phyloP scores from a whole-genome alignment of 1,140 invertebrate genomes.

The Bactericera cockerelli region DNA sequence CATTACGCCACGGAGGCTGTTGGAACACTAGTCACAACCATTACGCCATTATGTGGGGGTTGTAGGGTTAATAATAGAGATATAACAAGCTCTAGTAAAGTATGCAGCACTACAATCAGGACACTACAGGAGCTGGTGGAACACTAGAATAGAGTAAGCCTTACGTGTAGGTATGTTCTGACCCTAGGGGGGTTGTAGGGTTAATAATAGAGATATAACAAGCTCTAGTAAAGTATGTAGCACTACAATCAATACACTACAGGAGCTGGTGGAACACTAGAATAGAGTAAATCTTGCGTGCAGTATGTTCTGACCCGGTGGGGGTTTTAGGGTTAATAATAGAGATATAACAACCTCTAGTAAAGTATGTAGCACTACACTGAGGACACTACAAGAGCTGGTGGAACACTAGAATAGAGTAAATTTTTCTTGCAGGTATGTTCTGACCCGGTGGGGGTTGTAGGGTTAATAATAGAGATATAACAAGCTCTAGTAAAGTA shows the following conservation, averaged over 20 bases:
- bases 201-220: no score
- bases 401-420: slow-evolving; percentile 90
- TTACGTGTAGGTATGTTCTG: no score
- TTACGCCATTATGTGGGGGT: no score
- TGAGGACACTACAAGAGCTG: slow-evolving; percentile 85
- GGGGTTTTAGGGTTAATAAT: background rate
- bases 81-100: no score
- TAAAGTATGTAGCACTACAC: slow-evolving; percentile 89
- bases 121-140: slow-evolving; percentile 90
- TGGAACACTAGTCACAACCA: no score
- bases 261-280: slow-evolving; percentile 95
- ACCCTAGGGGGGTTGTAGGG: no score
- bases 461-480: no score
- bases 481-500: no score
- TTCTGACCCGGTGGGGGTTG: background rate
- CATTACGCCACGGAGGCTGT: no score
- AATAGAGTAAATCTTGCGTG: slow-evolving; percentile 84
- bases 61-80: no score
- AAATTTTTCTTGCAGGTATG: slow-evolving; percentile 91
- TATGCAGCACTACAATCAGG: slow-evolving; percentile 84
- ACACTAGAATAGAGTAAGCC: slow-evolving; percentile 87
- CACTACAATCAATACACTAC: slow-evolving; percentile 86
- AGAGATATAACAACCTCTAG: no score
- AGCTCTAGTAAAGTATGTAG: no score
- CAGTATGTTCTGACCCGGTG: slow-evolving; percentile 44